Conservation (phyloP, 2,888 invertebrate species). For the Rapana venosa region DNA sequence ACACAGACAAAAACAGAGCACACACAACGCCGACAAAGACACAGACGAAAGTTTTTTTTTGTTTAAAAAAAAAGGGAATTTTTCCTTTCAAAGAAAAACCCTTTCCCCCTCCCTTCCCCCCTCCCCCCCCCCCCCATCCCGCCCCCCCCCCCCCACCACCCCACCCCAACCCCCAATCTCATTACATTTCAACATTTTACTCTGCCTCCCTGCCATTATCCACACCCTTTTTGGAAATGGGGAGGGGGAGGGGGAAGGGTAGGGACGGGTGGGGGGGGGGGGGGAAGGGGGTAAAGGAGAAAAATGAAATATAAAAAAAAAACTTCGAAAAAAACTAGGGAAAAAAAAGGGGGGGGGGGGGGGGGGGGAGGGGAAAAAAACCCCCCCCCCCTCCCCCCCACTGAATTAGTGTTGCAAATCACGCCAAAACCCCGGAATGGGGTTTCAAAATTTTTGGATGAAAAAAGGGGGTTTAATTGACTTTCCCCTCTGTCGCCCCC, state of each 20-base stretch:
- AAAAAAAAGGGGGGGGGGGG: no score
- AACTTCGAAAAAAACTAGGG: no score
- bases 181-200: no score
- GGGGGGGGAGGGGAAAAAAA: not conserved
- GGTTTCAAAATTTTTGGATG: slow-evolving; percentile 43
- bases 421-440: slow-evolving; percentile 24
- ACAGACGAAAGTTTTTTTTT: not conserved
- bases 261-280: no score
- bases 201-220: not conserved
- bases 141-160: no score
- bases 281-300: no score
- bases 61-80: not conserved
- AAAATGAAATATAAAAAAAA: no score
- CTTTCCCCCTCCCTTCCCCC: slow-evolving; percentile 6
- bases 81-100: not conserved
- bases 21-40: no score
- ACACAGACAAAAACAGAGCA: not conserved
- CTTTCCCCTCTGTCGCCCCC: slow-evolving; percentile 15
- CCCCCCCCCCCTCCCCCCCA: not conserved
- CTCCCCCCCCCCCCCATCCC: slow-evolving; percentile 18
- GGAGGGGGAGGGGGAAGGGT: no score
- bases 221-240: not conserved
- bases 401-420: slow-evolving; percentile 38
- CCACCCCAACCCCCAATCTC: no score
- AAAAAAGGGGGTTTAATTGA: slow-evolving; percentile 42